These are phyloP conservation scores for Euplagia quadripunctaria DNA, from an alignment of 2,888 invertebrate species.

Conservation along the genomic window DNA sequence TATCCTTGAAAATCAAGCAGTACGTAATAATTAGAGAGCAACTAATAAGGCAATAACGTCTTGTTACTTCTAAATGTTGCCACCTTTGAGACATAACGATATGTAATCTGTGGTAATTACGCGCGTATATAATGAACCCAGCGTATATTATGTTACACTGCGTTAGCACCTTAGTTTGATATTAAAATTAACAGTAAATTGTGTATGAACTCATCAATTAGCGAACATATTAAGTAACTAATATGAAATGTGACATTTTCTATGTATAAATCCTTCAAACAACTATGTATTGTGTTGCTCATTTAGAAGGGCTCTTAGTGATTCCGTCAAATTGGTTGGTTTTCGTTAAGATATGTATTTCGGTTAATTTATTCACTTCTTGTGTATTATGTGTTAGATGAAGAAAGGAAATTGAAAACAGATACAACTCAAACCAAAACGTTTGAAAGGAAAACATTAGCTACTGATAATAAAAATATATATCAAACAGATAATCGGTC, in stretches of 20 bases:
- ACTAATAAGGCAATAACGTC: constrained; percentile 13
- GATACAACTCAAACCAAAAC: not conserved
- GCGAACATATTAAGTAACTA: constrained; percentile 5
- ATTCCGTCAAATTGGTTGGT: not conserved
- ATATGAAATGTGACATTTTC: not conserved
- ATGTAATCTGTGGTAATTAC: constrained; percentile 18
- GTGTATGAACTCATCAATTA: constrained; percentile 13
- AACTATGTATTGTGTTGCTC: not conserved
- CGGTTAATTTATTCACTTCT: not conserved
- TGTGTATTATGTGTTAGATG: not conserved
- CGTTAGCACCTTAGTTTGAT: constrained; percentile 14
- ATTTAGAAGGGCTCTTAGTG: not conserved
- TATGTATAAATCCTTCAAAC: not conserved
- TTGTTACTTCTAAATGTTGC: constrained; percentile 10
- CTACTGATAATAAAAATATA: not conserved
- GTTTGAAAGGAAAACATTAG: not conserved
- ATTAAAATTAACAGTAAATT: constrained; percentile 13
- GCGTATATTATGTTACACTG: constrained; percentile 13
- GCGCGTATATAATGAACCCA: constrained; percentile 10
- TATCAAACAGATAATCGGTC: no score
- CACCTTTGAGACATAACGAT: constrained; percentile 11
- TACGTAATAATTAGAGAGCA: constrained; percentile 3
- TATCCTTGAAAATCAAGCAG: not conserved
- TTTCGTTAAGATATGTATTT: not conserved
- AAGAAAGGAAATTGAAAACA: not conserved